Base-by-base conservation (phyloP, 2,113 vertebrate species). In the Egretta garzetta region DNA sequence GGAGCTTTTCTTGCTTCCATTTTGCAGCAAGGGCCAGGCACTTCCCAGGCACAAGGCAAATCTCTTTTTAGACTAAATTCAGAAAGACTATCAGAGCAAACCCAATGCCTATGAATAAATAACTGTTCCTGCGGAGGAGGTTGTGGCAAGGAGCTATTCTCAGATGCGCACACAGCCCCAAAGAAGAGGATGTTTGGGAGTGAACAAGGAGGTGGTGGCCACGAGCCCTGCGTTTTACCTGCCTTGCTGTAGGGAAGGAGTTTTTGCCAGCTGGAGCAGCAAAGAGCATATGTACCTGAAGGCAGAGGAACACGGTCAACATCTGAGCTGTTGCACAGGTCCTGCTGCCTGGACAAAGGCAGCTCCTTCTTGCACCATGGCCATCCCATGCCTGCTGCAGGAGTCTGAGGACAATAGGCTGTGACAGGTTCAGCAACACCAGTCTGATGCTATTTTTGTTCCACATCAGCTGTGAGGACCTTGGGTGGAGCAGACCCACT, bases 1-100 rank as follows among this genome's bases (percentile, higher is more conserved):
- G 50, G 67, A 93, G 60, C 41, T 92, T 88, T 88, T 88, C 87
- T 93, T 12, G 6, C 77, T 94, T 82, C 32, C 80, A 85, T 93
- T 88, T 94, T 79, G 72, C 80, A 95, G 75, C 88, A 80, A 94
- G 59, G 88, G 43, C 62, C 82, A 90, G 82, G 84, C 53, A 73
- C 72, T 92, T 95, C 88, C 73, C 59, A 91, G 81, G 72, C 83
- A 80, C n/a, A 71, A 88, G 32, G 67, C 23, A 5, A 71, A 71
- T 74, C 63, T 74, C 94, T 84, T 92, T 86, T 92, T 77, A 95
- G 94, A 74, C 80, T 43, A 95, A 93, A 95, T 86, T 59, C 72
- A 77, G 94, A 74, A 55, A 88, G 79, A 84, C 79, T 95, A 90
- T 18, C 79, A 71, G 94, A 92, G 76, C 80, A 83, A 93, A 47